Evolutionary conservation across 2,113 vertebrate genomes (phyloP).

Genomic region (Trematomus loennbergii): DNA sequence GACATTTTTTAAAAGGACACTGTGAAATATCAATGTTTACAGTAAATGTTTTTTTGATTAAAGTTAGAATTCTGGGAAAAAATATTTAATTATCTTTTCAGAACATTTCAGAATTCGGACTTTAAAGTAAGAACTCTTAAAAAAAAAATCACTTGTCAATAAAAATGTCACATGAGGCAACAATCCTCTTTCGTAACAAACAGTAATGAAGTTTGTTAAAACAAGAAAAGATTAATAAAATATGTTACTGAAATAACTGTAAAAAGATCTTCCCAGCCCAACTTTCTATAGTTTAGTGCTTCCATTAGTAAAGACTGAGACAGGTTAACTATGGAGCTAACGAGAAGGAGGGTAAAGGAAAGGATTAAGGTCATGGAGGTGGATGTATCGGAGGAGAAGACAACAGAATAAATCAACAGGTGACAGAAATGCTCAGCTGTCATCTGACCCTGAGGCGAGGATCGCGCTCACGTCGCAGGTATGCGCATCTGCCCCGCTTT

Average conservation of each 20-base stretch:
- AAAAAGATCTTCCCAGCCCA: slow-evolving; percentile 36
- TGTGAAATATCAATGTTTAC: too few relatives aligned
- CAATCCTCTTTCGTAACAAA: too few relatives aligned
- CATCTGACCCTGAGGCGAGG: slow-evolving; percentile 80
- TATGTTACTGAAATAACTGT: slow-evolving; percentile 20
- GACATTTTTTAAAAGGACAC: background rate
- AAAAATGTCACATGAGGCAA: too few relatives aligned
- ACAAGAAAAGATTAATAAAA: too few relatives aligned
- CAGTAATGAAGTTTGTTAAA: too few relatives aligned
- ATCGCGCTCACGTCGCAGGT: slow-evolving; percentile 82
- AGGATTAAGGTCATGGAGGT: slow-evolving; percentile 43
- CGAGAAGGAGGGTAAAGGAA: slow-evolving; percentile 37
- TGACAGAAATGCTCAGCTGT: slow-evolving; percentile 84
- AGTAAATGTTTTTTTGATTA: too few relatives aligned
- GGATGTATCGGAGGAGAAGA: slow-evolving; percentile 50
- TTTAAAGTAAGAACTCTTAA: too few relatives aligned
- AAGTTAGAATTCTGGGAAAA: too few relatives aligned
- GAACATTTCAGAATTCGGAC: too few relatives aligned
- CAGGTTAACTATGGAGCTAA: slow-evolving; percentile 13
- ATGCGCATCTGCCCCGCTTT: slow-evolving; percentile 83
- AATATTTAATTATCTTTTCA: too few relatives aligned
- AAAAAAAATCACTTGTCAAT: too few relatives aligned
- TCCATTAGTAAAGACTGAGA: slow-evolving; percentile 53
- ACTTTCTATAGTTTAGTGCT: slow-evolving; percentile 20
- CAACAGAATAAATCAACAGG: slow-evolving; percentile 82